Evolutionary conservation across 2,797 vertebrate species (phyloP), one percentile per base, ranked within the genome.

Genomic region (Ctenochaetus hawaiiensis): DNA sequence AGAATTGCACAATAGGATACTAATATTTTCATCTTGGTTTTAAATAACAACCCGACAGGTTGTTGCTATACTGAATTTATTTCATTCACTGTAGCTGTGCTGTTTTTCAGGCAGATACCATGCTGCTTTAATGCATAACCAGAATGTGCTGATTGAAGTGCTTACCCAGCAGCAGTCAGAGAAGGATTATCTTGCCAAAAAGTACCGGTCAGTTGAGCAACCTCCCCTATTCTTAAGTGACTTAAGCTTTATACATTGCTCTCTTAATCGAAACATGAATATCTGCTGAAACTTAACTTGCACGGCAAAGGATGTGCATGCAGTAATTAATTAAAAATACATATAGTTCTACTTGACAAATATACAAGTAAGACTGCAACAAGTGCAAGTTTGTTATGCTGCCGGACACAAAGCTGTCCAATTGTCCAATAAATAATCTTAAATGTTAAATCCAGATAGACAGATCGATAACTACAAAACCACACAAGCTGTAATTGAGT

Each of bases 141-240:
- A 97, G 79, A 81, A 62, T 23, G 37, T 88, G 67, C 87, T 97
- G 90, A 91, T 86, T 72, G 76, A 93, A 60, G 77, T 93, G 57
- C 91, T 96, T 77, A 39, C 67, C 71, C 93, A 92, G 57, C 96
- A 97, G 77, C 95, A 92, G 62, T 77, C 80, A 20, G 94, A 96
- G 91, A 96, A 93, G 44, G 92, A 96, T 79, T 67, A 78, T 3
- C 87, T 97, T 65, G 84, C 89, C 85, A 92, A 89, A 82, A 96
- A 94, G 83, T 96, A 92, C 87, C 85, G 93, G 97, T 97, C 79
- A 92, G 91, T 85, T 26, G 37, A 67, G 8, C 2, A 56, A 47
- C 20, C 48, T 51, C 9, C 56, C 43, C 49, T 17, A 45, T 56
- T 7, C 14, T 30, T 7, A 34, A 34, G 67, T 43, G 30, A 41